A percentile compares a stretch with the other conserved stretches of the same genome.
Evolutionary conservation across 2,797 vertebrate species (phyloP).

Genomic region (Erethizon dorsatum): DNA sequence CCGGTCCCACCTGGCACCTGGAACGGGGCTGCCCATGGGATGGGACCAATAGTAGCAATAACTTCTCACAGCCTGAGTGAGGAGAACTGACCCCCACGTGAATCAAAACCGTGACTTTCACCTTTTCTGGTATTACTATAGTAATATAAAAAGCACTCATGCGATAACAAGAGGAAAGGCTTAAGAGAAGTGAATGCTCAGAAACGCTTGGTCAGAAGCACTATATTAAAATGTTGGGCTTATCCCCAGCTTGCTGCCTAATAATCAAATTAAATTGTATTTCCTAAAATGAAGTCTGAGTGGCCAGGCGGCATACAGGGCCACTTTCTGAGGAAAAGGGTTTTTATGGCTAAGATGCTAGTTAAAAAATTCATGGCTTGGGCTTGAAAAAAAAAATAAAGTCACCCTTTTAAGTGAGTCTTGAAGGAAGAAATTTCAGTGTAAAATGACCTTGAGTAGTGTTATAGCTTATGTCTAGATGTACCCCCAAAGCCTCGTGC

Average conservation of each 20-base stretch:
- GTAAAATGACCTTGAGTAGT: background rate
- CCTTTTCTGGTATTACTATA: constrained; percentile 42
- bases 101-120: constrained; percentile 48
- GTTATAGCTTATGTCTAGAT: background rate
- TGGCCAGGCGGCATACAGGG: constrained; percentile 39
- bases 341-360: constrained; percentile 46
- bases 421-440: constrained; percentile 54
- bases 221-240: constrained; percentile 52
- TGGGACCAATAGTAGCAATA: background rate
- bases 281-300: constrained; percentile 63
- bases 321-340: constrained; percentile 51
- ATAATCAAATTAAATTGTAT: constrained; percentile 62
- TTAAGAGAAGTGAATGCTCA: constrained; percentile 24
- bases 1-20: background rate
- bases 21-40: background rate
- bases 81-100: background rate
- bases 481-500: background rate
- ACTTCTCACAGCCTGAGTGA: constrained; percentile 41
- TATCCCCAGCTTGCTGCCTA: constrained; percentile 32
- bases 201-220: constrained; percentile 52
- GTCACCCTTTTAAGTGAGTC: background rate
- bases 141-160: constrained; percentile 8
- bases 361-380: constrained; percentile 58
- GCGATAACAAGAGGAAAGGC: constrained; percentile 44
- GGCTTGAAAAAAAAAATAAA: background rate